Conservation (phyloP, 2,797 vertebrate genomes). For the Echiichthys vipera region DNA sequence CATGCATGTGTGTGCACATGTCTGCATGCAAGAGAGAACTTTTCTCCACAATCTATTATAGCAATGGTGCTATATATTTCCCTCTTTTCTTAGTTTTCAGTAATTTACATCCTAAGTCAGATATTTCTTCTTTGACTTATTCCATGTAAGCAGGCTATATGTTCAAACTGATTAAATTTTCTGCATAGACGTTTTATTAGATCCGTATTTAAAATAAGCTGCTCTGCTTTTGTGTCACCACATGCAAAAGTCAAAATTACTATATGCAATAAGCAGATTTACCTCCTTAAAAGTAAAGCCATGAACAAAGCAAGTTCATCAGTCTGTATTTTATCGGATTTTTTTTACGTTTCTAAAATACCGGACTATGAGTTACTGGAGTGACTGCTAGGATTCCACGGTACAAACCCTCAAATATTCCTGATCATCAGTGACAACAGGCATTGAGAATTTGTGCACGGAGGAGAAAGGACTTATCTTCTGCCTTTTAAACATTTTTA, state of each 20-base stretch:
- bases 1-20: slow-evolving; percentile 11
- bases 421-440: neutral
- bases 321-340: neutral
- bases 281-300: neutral
- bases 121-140: neutral
- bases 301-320: neutral
- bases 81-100: neutral
- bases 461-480: neutral
- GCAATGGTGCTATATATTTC: neutral
- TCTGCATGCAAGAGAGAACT: neutral
- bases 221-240: neutral
- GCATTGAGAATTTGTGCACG: too few species aligned
- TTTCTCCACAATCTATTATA: slow-evolving; percentile 1
- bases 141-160: neutral
- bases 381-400: neutral
- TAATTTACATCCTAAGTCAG: neutral
- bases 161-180: neutral
- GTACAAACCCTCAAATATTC: neutral
- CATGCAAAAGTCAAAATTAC: neutral
- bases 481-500: neutral
- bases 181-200: neutral
- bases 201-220: neutral
- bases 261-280: neutral
- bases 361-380: neutral
- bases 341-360: neutral